These are phyloP conservation scores for Ceyx cyanopectus DNA, from an alignment of 2,113 vertebrate genomes.

Conservation along the genomic window DNA sequence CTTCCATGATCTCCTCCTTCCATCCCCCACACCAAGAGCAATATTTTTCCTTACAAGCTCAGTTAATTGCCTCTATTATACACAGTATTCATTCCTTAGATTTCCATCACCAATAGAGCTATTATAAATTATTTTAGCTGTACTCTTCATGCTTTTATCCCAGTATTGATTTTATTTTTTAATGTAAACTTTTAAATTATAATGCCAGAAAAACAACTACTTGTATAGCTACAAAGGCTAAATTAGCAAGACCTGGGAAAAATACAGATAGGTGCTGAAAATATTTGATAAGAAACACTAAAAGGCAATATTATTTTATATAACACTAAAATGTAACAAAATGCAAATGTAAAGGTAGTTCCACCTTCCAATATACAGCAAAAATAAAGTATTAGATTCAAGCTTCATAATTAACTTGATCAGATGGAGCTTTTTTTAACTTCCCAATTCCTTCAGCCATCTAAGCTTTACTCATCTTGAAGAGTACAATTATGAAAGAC, in stretches of 20 bases:
- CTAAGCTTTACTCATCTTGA: neutral
- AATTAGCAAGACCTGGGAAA: conserved; percentile 15
- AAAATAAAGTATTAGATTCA: neutral
- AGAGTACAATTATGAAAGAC: neutral
- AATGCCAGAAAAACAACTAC: conserved; percentile 43
- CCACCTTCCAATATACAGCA: neutral
- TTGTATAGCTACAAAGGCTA: neutral
- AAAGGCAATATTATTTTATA: conserved; percentile 13
- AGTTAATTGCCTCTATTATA: conserved; percentile 65
- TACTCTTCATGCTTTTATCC: conserved; percentile 51
- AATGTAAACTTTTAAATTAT: conserved; percentile 71
- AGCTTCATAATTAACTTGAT: conserved; percentile 40
- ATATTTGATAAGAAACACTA: conserved; percentile 11
- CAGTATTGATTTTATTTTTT: conserved; percentile 64
- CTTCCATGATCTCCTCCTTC: conserved; percentile 32
- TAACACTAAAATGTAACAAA: conserved; percentile 25
- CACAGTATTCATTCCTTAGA: conserved; percentile 53
- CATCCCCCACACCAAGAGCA: conserved; percentile 48
- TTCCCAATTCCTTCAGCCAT: neutral
- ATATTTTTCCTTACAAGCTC: conserved; percentile 35
- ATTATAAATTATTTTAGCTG: conserved; percentile 62
- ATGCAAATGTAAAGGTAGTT: conserved; percentile 24
- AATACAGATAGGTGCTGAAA: conserved; percentile 2
- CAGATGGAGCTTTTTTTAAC: conserved; percentile 18
- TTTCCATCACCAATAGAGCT: conserved; percentile 51